phyloP scores from a whole-genome alignment of 1,140 invertebrate species.

The Kradibia gibbosae region DNA sequence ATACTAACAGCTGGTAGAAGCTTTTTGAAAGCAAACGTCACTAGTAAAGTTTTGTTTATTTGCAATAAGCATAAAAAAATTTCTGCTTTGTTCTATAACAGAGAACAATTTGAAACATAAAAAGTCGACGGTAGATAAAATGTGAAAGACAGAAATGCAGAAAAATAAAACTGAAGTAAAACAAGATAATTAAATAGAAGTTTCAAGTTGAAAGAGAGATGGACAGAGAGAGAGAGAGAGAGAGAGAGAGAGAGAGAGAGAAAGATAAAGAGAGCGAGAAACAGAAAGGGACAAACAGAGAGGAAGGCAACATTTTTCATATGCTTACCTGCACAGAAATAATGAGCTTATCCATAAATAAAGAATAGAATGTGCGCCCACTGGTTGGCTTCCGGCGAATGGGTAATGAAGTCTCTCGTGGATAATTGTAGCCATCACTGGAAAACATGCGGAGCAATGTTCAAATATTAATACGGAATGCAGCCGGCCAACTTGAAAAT shows the following conservation, averaged over 20 bases:
- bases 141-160: background rate
- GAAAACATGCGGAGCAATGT: slow-evolving; percentile 53
- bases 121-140: background rate
- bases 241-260: slow-evolving; percentile 31
- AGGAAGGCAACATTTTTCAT: slow-evolving; percentile 67
- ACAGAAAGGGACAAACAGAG: too few relatives aligned
- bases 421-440: slow-evolving; percentile 67
- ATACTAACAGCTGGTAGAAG: background rate
- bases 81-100: background rate
- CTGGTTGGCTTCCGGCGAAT: slow-evolving; percentile 63
- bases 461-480: slow-evolving; percentile 6
- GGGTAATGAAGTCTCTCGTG: slow-evolving; percentile 70
- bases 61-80: slow-evolving; percentile 12
- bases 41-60: background rate
- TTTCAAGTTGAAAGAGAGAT: background rate
- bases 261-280: slow-evolving; percentile 30
- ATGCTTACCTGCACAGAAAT: slow-evolving; percentile 73
- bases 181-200: slow-evolving; percentile 13
- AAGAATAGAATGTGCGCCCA: slow-evolving; percentile 62
- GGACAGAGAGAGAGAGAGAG: background rate
- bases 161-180: background rate
- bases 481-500: background rate
- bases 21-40: background rate
- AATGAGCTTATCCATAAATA: slow-evolving; percentile 73
- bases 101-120: background rate